A percentile compares a stretch with the other conserved stretches of the same genome.
These are phyloP conservation scores for Iselma pallidipennis DNA, from an alignment of 2,888 invertebrate genomes.

Conservation along the genomic window DNA sequence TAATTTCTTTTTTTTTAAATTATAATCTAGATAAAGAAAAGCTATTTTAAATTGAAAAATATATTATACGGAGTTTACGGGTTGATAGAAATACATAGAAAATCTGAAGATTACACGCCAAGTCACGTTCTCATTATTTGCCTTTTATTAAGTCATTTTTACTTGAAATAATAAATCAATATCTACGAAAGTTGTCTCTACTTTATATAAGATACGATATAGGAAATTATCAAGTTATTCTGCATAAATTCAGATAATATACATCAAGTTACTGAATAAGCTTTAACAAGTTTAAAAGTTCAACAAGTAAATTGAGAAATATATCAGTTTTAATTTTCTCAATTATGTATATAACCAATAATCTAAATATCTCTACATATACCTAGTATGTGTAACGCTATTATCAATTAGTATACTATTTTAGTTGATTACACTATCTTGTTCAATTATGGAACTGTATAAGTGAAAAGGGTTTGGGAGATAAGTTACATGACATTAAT, in stretches of 20 bases:
- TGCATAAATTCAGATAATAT: background rate
- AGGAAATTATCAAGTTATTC: background rate
- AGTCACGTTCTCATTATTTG: constrained; percentile 8
- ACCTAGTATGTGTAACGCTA: too few species aligned
- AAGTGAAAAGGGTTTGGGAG: too few species aligned
- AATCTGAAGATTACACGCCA: constrained; percentile 1
- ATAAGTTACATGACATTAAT: too few species aligned
- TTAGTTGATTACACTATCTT: too few species aligned
- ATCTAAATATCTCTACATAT: too few species aligned
- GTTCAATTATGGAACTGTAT: too few species aligned
- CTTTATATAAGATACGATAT: background rate
- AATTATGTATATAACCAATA: too few species aligned
- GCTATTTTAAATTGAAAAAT: constrained; percentile 5
- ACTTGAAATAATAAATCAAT: background rate
- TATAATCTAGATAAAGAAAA: background rate
- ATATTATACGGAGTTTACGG: background rate
- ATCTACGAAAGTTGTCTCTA: background rate
- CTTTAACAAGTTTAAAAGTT: background rate
- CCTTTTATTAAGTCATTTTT: constrained; percentile 5
- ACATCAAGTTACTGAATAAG: background rate
- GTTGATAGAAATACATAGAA: background rate
- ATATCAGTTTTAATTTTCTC: background rate
- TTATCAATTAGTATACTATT: too few species aligned
- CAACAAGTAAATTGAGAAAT: background rate
- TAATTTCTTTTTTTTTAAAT: too few species aligned